A percentile compares a stretch with the other conserved stretches of the same genome.
Conservation (phyloP, 35 echinoderm and acorn worm genomes). For the Anneissia japonica region DNA sequence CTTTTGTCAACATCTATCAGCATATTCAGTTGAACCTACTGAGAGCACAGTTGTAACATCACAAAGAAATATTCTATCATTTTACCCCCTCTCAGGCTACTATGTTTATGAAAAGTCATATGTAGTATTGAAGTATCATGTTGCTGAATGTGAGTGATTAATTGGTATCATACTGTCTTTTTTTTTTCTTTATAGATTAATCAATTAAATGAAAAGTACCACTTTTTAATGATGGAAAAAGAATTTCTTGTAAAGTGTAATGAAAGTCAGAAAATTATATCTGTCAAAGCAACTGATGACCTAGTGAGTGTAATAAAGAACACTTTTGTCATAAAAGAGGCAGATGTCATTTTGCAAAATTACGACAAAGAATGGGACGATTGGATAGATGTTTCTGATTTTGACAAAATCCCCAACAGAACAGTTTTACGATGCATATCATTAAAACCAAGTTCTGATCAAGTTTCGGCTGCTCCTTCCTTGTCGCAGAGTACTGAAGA, state of each 20-base stretch:
- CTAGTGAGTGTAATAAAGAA: not conserved
- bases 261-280: not conserved
- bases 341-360: constrained; percentile 14
- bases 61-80: not conserved
- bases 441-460: not conserved
- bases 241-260: constrained; percentile 19
- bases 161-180: not conserved
- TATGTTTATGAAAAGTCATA: constrained; percentile 21
- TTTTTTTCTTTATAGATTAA: not conserved
- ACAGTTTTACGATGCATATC: not conserved
- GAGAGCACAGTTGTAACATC: not conserved
- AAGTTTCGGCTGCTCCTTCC: too few relatives aligned
- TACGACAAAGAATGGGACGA: constrained; percentile 33
- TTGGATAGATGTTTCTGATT: constrained; percentile 6
- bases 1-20: not conserved
- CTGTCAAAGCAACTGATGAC: constrained; percentile 10
- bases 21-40: not conserved
- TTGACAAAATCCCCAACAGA: constrained; percentile 5
- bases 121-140: not conserved
- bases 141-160: not conserved
- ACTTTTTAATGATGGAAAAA: constrained; percentile 5
- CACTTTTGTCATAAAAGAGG: not conserved
- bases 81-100: not conserved
- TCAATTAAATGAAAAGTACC: not conserved
- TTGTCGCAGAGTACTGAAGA: too few relatives aligned